These are phyloP conservation scores for Scelioninae gen. 1 DNA, from an alignment of 2,888 invertebrate genomes.

Conservation along the genomic window DNA sequence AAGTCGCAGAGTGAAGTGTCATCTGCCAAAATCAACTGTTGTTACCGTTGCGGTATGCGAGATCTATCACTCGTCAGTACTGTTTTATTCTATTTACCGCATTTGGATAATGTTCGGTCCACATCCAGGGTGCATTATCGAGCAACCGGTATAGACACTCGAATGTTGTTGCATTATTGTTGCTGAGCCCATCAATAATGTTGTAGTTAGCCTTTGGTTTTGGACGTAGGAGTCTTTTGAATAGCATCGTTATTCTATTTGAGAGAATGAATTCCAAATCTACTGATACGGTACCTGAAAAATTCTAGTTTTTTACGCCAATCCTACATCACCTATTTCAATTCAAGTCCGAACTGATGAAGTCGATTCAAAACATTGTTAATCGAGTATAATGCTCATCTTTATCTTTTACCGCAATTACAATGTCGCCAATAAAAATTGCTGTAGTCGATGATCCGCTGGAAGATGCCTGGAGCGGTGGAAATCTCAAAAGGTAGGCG, in stretches of 20 bases:
- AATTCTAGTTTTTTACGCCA: neutral
- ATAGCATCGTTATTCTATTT: neutral
- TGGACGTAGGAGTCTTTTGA: neutral
- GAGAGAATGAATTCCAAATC: neutral
- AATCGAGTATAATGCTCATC: constrained; percentile 27
- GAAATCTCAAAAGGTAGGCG: too few relatives aligned
- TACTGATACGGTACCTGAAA: neutral
- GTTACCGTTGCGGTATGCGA: constrained; percentile 40
- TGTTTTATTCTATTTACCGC: neutral
- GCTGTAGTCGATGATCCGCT: constrained; percentile 60
- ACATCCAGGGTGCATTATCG: neutral
- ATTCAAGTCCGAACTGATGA: neutral
- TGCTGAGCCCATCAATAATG: neutral
- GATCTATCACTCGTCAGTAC: neutral
- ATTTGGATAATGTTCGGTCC: neutral
- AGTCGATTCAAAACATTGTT: constrained; percentile 17
- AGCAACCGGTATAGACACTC: constrained; percentile 2
- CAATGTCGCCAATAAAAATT: constrained; percentile 29
- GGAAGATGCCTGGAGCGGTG: constrained; percentile 59
- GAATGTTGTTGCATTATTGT: neutral
- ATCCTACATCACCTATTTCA: too few relatives aligned
- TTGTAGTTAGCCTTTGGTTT: neutral
- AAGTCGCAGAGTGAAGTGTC: constrained; percentile 12
- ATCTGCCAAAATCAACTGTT: neutral
- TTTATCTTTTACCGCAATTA: neutral